Evolutionary conservation across 2,113 vertebrate species (phyloP).

Genomic region (Symphodus melops): DNA sequence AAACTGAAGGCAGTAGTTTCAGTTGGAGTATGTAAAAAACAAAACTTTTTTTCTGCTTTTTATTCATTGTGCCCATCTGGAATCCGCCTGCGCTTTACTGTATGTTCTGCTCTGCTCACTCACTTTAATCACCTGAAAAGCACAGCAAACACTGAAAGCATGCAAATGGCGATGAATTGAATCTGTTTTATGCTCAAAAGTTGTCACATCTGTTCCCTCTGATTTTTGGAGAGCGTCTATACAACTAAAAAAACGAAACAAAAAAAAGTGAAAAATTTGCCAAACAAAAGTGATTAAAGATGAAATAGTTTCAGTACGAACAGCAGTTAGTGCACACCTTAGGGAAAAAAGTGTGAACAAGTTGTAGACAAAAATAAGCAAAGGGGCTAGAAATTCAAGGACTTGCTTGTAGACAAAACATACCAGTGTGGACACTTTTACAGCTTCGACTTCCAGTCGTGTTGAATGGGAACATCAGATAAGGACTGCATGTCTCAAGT

Average conservation of each 20-base stretch:
- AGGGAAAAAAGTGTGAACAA: background rate
- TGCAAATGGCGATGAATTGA: background rate
- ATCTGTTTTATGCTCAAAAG: background rate
- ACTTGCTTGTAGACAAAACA: constrained; percentile 11
- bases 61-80: constrained; percentile 36
- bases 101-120: background rate
- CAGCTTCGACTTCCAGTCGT: background rate
- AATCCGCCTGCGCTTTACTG: constrained; percentile 1
- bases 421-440: background rate
- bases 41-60: background rate
- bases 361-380: background rate
- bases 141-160: background rate
- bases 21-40: constrained; percentile 35
- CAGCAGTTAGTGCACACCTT: background rate
- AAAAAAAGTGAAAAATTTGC: background rate
- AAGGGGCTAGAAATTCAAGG: background rate
- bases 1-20: constrained; percentile 31
- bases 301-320: background rate
- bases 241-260: background rate
- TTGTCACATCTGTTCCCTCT: background rate
- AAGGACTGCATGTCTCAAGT: constrained; percentile 16
- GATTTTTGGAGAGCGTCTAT: background rate
- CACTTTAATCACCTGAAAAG: constrained; percentile 19
- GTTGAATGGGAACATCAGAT: constrained; percentile 10
- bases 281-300: background rate